Evolutionary conservation across 2,888 invertebrate species (phyloP).

Genomic region (Noctuana brunneofusca): DNA sequence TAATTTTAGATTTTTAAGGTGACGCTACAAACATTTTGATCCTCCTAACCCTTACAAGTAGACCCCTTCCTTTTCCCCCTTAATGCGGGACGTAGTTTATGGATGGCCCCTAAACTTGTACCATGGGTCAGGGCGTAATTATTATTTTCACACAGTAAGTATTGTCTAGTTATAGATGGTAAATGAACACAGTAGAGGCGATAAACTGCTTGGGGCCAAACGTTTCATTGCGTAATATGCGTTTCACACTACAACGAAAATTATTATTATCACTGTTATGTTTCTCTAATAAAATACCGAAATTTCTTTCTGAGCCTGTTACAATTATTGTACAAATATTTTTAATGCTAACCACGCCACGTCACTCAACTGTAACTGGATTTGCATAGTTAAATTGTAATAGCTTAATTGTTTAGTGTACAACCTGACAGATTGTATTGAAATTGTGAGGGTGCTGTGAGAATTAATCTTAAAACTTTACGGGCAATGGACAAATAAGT

Average conservation of each 20-base stretch:
- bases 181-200: slow-evolving; percentile 20
- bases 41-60: too few relatives aligned
- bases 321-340: slow-evolving; percentile 20
- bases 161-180: slow-evolving; percentile 7
- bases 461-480: slow-evolving; percentile 2
- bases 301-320: not conserved
- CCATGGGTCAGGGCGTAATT: not conserved
- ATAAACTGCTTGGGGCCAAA: slow-evolving; percentile 26
- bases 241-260: slow-evolving; percentile 1
- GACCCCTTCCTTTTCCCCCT: too few relatives aligned
- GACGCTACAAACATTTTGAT: too few relatives aligned
- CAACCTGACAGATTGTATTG: slow-evolving; percentile 18
- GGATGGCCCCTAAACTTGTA: too few relatives aligned
- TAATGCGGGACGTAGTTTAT: too few relatives aligned
- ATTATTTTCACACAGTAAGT: not conserved
- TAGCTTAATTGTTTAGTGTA: slow-evolving; percentile 32
- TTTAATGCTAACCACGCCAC: slow-evolving; percentile 17
- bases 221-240: slow-evolving; percentile 23
- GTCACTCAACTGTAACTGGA: slow-evolving; percentile 16
- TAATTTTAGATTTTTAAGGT: too few relatives aligned
- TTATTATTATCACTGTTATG: not conserved
- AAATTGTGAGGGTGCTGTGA: slow-evolving; percentile 20
- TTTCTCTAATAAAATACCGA: not conserved
- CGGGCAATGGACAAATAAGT: slow-evolving; percentile 14
- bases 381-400: slow-evolving; percentile 31